Evolutionary conservation across 2,797 vertebrate genomes (phyloP).

Genomic region (Hafferia zeledoni): DNA sequence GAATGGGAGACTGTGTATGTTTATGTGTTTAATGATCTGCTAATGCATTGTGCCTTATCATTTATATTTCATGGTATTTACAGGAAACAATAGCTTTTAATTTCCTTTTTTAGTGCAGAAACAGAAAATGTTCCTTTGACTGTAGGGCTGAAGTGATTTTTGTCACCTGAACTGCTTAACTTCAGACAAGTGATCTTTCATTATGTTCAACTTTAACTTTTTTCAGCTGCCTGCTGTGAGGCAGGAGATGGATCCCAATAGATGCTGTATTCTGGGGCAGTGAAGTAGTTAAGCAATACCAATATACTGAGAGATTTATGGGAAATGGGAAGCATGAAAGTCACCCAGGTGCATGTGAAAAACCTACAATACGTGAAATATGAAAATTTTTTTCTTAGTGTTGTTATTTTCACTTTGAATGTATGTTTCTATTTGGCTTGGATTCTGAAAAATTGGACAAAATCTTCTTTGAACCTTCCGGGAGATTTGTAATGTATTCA

Average conservation of each 20-base stretch:
- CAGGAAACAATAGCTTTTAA: neutral
- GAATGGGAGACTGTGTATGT: neutral
- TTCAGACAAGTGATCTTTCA: neutral
- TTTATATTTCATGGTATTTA: neutral
- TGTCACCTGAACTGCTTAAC: neutral
- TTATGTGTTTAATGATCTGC: neutral
- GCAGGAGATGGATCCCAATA: neutral
- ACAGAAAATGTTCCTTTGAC: neutral
- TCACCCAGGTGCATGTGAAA: neutral
- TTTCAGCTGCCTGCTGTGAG: neutral
- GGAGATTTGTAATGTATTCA: neutral
- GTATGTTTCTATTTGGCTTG: neutral
- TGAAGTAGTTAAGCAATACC: neutral
- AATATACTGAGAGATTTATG: neutral
- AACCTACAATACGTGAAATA: neutral
- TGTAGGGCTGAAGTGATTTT: neutral
- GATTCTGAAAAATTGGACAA: neutral
- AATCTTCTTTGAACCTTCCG: neutral
- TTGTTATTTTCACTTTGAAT: neutral
- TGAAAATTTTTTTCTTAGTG: neutral
- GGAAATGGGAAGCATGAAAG: neutral
- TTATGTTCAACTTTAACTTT: neutral
- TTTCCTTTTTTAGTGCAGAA: neutral
- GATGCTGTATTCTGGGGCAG: neutral
- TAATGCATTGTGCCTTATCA: neutral